Conservation (phyloP, 2,888 invertebrate genomes). For the Limulus polyphemus region DNA sequence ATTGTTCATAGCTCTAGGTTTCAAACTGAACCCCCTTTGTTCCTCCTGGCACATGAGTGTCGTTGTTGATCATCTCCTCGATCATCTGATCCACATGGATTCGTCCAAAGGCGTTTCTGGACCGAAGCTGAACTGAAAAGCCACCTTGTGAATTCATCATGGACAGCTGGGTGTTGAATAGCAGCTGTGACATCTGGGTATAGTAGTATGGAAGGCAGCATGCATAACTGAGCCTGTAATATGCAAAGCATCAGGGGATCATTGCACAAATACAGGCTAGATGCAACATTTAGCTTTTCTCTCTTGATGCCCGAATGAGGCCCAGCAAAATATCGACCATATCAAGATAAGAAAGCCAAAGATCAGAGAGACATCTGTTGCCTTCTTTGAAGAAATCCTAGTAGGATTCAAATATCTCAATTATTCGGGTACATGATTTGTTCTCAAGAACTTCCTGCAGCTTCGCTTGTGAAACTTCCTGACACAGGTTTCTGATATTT, state of each 20-base stretch:
- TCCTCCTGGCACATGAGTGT: background rate
- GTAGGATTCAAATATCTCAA: background rate
- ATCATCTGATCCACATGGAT: background rate
- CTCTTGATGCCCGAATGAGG: background rate
- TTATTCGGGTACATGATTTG: background rate
- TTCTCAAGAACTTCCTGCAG: background rate
- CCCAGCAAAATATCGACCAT: background rate
- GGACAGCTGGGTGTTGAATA: background rate
- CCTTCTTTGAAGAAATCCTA: background rate
- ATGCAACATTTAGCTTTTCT: slow-evolving; percentile 1
- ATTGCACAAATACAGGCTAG: background rate
- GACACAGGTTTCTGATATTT: background rate
- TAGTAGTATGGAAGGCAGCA: background rate
- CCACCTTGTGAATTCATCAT: background rate
- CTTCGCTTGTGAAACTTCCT: background rate
- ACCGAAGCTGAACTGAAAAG: background rate
- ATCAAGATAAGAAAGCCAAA: background rate
- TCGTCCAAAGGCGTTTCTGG: background rate
- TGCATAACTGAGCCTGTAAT: background rate
- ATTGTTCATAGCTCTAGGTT: background rate
- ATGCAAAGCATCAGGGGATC: background rate
- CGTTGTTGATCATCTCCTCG: background rate
- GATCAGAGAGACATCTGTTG: background rate
- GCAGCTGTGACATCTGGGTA: background rate
- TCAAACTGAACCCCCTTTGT: background rate